Evolutionary conservation across 35 echinoderm and acorn worm genomes (phyloP), one percentile per base, ranked within the genome.

Genomic region (Lytechinus pictus): DNA sequence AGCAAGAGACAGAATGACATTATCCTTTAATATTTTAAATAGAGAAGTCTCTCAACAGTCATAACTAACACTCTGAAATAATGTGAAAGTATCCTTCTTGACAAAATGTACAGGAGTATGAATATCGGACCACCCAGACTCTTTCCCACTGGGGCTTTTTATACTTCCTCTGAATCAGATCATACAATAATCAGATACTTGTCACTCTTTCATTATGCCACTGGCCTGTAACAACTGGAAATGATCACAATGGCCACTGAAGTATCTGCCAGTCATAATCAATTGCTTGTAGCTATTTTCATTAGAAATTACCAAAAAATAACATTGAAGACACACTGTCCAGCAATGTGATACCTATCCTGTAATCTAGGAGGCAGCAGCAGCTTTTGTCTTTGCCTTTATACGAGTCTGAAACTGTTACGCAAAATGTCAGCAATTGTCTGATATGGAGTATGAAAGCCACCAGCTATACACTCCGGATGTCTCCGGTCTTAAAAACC

Each of bases 121-220:
- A 79, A n/a, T 24, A n/a, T n/a, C 0, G n/a, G 66, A 79, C 66
- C 66, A 79, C 66, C 66, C 66, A 79, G 66, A 79, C 21, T 8
- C 66, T 24, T 79, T n/a, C 66, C 66, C 66, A 79, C 66, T 79
- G 66, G 66, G 19, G 14, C 21, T 24, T 79, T 27, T 79, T 79
- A 79, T n/a, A 79, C 66, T 79, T 79, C 66, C 66, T 79, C 66
- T 79, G 66, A 79, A 79, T 79, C 66, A 79, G 19, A 79, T 24
- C 5, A n/a, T 79, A 24, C 19, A 79, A 79, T 7, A 44, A 79
- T 79, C 66, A 24, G 19, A 79, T 24, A 24, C 21, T 16, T 79
- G 66, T 79, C 1, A 10, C 56, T 13, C 56, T 8, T 58, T 58
- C 66, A 79, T 24, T 79, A 79, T 79, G 66, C 66, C 66, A 79